Conservation (phyloP, 2,888 invertebrate species). For the Agrotis exclamationis region DNA sequence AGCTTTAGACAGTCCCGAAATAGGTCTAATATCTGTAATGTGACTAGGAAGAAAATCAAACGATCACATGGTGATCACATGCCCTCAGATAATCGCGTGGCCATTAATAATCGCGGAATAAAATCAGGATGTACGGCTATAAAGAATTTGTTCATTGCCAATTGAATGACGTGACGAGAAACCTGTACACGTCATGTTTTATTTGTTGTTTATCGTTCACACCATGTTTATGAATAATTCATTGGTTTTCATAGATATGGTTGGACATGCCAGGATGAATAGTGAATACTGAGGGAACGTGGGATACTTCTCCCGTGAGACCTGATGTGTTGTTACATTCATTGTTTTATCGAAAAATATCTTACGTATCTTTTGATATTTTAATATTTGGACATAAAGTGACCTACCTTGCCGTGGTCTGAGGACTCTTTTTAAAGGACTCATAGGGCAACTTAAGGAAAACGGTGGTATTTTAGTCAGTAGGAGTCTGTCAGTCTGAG, state of each 20-base stretch:
- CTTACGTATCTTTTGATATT: background rate
- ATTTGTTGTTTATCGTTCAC: slow-evolving; percentile 50
- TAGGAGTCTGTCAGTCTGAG: too few relatives aligned
- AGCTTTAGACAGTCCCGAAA: too few relatives aligned
- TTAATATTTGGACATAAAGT: too few relatives aligned
- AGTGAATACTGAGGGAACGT: slow-evolving; percentile 50
- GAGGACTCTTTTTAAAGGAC: too few relatives aligned
- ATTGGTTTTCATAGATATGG: slow-evolving; percentile 52
- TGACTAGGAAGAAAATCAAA: background rate
- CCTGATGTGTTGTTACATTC: slow-evolving; percentile 5
- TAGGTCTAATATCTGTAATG: too few relatives aligned
- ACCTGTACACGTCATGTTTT: slow-evolving; percentile 42
- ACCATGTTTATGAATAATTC: slow-evolving; percentile 51
- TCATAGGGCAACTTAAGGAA: too few relatives aligned
- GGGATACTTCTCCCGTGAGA: slow-evolving; percentile 29
- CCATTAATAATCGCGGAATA: slow-evolving; percentile 38
- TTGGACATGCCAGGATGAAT: slow-evolving; percentile 45
- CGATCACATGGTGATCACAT: background rate
- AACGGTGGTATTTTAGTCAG: too few relatives aligned
- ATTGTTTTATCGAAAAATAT: slow-evolving; percentile 1
- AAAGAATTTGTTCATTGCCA: slow-evolving; percentile 54
- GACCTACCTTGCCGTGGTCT: too few relatives aligned
- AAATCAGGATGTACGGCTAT: slow-evolving; percentile 41
- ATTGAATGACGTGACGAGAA: slow-evolving; percentile 55
- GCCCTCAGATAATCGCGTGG: slow-evolving; percentile 8